A percentile compares a stretch with the other conserved stretches of the same genome.
phyloP scores from a whole-genome alignment of 2,888 invertebrate genomes.

The Cantharis nigra region DNA sequence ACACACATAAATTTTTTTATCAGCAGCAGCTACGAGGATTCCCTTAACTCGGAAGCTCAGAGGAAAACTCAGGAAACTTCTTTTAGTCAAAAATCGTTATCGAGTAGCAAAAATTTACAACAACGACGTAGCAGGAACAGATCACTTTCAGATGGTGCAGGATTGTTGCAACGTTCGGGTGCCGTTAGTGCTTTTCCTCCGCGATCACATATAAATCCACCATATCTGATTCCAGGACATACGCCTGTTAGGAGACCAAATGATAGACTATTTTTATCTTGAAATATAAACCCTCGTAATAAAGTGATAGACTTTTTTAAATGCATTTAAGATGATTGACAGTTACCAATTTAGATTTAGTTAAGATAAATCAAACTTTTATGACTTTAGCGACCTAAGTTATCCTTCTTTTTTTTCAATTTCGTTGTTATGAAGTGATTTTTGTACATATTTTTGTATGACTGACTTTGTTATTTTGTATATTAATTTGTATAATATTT shows the following conservation, averaged over 20 bases:
- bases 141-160: conserved; percentile 16
- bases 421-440: background rate
- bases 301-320: conserved; percentile 3
- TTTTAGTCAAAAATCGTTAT: conserved; percentile 8
- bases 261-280: conserved; percentile 12
- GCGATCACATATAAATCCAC: conserved; percentile 15
- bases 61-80: conserved; percentile 45
- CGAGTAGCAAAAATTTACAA: conserved; percentile 13
- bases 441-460: background rate
- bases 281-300: background rate
- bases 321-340: background rate
- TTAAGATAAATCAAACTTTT: background rate
- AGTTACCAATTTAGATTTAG: conserved; percentile 3
- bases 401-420: background rate
- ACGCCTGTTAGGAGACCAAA: conserved; percentile 8
- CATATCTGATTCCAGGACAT: conserved; percentile 12
- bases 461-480: background rate
- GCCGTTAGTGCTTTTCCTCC: conserved; percentile 14
- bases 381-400: background rate
- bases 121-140: conserved; percentile 24
- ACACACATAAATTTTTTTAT: conserved; percentile 12
- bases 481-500: background rate
- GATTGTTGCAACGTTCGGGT: conserved; percentile 7
- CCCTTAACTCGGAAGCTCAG: conserved; percentile 70
- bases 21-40: conserved; percentile 74